Base-by-base conservation (phyloP, 2,113 vertebrate species). In the Globicephala melas region DNA sequence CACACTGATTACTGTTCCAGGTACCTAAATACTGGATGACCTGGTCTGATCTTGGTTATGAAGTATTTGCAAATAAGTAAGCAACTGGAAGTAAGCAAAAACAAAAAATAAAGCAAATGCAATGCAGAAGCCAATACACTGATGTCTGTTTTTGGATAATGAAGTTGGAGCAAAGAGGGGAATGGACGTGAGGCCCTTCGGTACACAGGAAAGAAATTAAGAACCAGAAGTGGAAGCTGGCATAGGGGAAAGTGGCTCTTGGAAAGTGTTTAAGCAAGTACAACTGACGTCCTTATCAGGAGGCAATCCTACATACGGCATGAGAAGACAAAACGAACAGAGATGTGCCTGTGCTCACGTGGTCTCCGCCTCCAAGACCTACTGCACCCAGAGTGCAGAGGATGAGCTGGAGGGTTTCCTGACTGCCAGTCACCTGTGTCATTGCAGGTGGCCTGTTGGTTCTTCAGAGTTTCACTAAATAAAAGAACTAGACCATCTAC, bases 181-280 rank as follows among this genome's bases (percentile, higher is more conserved):
- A 91, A 81, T 6, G 15, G 53, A 53, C 82, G 25, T 31, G 80
- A 97, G 41, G n/a, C 36, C 67, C 53, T 95, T 44, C 1, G 0
- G 47, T 85, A 20, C 89, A 96, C 53, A 68, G n/a, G 20, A 92
- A 96, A 84, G 47, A 82, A 94, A 91, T 95, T 96, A 94, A 94
- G 95, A 92, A 65, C 67, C 79, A 93, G 62, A 94, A 92, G 97
- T 89, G 70, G 79, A 63, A 94, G 74, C 3, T 70, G 80, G 89
- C 94, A 89, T 94, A 97, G 92, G 95, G 33, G 3, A 87, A 84
- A 82, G 74, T 7, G 17, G 36, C 80, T 44, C 81, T 85, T 94
- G 84, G 88, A 92, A 96, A 92, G 96, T 94, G 93, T 94, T 95
- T 97, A 96, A 90, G 94, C 53, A 91, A 93, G 94, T 79, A 93